phyloP scores from a whole-genome alignment of 2,113 vertebrate species.

The human region GRCh38 chr11:128646001-128646500 shows the following conservation, averaged over 20 bases:
- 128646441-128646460: neutral
- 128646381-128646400: neutral
- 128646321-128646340: fast-evolving
- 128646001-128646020: neutral
- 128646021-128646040: constrained; percentile 45
- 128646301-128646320: neutral
- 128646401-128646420: neutral
- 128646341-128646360: neutral
- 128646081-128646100: neutral
- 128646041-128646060: constrained; percentile 11
- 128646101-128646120: neutral
- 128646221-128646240: constrained; percentile 55
- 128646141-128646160: neutral
- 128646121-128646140: fast-evolving
- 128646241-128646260: neutral
- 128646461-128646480: neutral
- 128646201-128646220: constrained; percentile 41
- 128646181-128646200: constrained; percentile 35
- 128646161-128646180: neutral
- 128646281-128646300: constrained; percentile 12
- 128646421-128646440: neutral
- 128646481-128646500: neutral
- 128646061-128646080: neutral
- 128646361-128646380: neutral
- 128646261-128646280: neutral